phyloP scores from a whole-genome alignment of 1,140 invertebrate species.

The Meloidogyne chitwoodi region DNA sequence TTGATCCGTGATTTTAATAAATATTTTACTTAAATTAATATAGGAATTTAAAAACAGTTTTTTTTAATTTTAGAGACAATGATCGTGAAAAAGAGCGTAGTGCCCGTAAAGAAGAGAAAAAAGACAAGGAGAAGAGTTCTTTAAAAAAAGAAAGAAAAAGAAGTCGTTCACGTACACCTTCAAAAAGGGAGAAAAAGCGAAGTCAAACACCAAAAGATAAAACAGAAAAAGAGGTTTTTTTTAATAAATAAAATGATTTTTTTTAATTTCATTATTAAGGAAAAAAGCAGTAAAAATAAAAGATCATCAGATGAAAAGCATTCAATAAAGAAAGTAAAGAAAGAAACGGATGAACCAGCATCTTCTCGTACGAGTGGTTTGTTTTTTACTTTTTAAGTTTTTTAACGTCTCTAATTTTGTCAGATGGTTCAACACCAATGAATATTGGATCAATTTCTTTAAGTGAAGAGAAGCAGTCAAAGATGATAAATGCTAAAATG shows the following conservation, averaged over 20 bases:
- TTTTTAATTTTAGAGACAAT: background rate
- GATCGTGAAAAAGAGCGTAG: background rate
- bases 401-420: background rate
- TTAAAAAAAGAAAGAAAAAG: background rate
- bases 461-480: background rate
- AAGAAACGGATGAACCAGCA: background rate
- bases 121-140: slow-evolving; percentile 4
- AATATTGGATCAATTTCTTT: background rate
- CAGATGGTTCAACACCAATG: background rate
- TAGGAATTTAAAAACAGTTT: background rate
- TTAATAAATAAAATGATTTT: background rate
- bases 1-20: no score
- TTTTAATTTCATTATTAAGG: background rate
- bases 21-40: background rate
- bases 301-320: slow-evolving; percentile 8
- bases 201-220: slow-evolving; percentile 2
- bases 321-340: slow-evolving; percentile 8
- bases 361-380: slow-evolving; percentile 9
- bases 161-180: background rate
- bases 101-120: background rate
- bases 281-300: slow-evolving; percentile 16
- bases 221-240: slow-evolving; percentile 16
- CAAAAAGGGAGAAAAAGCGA: slow-evolving; percentile 9
- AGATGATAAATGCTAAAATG: slow-evolving; percentile 18
- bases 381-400: background rate